These are phyloP conservation scores for Gambusia holbrooki DNA, from an alignment of 2,113 vertebrate genomes.

Conservation along the genomic window DNA sequence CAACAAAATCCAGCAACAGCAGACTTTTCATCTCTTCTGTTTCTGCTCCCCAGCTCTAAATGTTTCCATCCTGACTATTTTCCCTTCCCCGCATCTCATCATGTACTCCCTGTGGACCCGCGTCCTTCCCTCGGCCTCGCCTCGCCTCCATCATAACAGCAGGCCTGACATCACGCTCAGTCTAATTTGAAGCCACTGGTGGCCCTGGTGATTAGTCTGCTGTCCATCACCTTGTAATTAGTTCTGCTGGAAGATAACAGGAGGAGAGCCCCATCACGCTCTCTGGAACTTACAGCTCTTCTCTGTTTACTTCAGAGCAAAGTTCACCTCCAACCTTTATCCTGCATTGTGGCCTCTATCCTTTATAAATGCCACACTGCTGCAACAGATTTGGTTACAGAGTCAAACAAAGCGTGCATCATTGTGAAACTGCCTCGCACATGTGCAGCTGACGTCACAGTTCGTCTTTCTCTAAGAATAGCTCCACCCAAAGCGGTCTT, in stretches of 20 bases:
- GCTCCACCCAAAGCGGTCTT: constrained; percentile 38
- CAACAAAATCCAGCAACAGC: background rate
- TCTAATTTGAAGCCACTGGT: constrained; percentile 67
- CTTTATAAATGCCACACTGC: constrained; percentile 8
- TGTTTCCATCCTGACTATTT: background rate
- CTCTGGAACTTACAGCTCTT: constrained; percentile 7
- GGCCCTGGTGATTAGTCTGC: constrained; percentile 69
- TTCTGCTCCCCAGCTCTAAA: background rate
- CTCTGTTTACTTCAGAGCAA: background rate
- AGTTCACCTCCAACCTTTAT: constrained; percentile 24
- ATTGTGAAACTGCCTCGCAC: constrained; percentile 8
- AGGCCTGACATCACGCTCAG: constrained; percentile 12
- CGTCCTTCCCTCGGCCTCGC: background rate
- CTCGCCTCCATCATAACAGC: constrained; percentile 49
- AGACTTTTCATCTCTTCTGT: background rate
- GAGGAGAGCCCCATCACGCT: constrained; percentile 58
- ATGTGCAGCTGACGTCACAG: constrained; percentile 13
- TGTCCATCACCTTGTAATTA: constrained; percentile 77
- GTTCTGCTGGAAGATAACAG: constrained; percentile 65
- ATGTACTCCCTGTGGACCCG: constrained; percentile 15
- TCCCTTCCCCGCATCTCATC: constrained; percentile 10
- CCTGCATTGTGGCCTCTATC: background rate
- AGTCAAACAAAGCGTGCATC: constrained; percentile 14
- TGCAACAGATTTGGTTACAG: constrained; percentile 8
- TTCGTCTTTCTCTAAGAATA: constrained; percentile 47